Percentiles rank a stretch among this genome's conserved stretches.
These are phyloP conservation scores for Amphiprion percula DNA, from an alignment of 2,113 vertebrate genomes.

Conservation along the genomic window DNA sequence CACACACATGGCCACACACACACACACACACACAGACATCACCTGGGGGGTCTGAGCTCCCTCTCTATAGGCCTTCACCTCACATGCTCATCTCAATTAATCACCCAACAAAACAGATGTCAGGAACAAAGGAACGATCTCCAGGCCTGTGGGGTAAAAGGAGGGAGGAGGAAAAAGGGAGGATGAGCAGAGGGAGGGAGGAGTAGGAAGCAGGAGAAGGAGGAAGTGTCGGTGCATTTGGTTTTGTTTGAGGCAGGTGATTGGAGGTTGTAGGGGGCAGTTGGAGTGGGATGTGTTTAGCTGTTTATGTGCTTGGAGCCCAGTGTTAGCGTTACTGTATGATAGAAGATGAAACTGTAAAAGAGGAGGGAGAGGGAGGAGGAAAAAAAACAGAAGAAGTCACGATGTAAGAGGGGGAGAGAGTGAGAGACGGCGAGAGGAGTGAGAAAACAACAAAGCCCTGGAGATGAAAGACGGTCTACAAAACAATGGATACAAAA, in stretches of 20 bases:
- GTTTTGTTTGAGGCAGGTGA: slow-evolving; percentile 41
- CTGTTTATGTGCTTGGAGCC: slow-evolving; percentile 22
- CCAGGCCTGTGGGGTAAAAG: slow-evolving; percentile 69
- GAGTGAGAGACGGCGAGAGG: slow-evolving; percentile 46
- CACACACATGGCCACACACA: slow-evolving; percentile 11
- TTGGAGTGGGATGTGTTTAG: slow-evolving; percentile 38
- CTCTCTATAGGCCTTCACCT: slow-evolving; percentile 77
- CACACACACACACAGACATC: slow-evolving; percentile 57
- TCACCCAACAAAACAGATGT: slow-evolving; percentile 84
- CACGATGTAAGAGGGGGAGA: slow-evolving; percentile 52
- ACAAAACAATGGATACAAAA: slow-evolving; percentile 79
- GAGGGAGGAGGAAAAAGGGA: slow-evolving; percentile 11
- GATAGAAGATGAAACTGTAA: slow-evolving; percentile 57
- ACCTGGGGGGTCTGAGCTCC: slow-evolving; percentile 76
- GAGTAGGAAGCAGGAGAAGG: slow-evolving; percentile 26
- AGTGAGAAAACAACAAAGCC: slow-evolving; percentile 80
- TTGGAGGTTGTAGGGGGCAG: slow-evolving; percentile 36
- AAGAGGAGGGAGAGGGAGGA: neutral
- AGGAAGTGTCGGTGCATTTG: slow-evolving; percentile 23
- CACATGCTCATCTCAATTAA: slow-evolving; percentile 84
- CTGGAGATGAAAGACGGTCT: slow-evolving; percentile 80
- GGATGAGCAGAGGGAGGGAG: slow-evolving; percentile 13
- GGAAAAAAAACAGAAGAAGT: slow-evolving; percentile 27
- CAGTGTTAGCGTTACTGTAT: slow-evolving; percentile 58
- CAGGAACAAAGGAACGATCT: slow-evolving; percentile 81